phyloP scores from a whole-genome alignment of 2,888 invertebrate species.

The Helleia helle region DNA sequence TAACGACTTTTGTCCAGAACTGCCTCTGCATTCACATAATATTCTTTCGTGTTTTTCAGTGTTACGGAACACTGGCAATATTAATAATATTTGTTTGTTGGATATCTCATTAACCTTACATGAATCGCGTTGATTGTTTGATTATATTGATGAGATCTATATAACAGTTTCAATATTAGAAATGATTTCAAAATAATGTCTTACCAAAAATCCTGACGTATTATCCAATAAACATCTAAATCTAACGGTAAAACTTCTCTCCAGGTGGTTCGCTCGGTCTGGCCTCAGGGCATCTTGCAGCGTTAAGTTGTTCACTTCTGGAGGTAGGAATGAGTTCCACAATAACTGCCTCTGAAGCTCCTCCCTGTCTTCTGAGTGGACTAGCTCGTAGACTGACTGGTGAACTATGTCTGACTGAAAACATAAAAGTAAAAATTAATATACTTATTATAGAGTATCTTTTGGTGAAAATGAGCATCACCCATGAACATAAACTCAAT shows the following conservation, averaged over 20 bases:
- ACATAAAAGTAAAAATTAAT: not conserved
- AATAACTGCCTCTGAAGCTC: slow-evolving; percentile 95
- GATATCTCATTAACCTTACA: too few relatives aligned
- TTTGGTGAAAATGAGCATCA: too few relatives aligned
- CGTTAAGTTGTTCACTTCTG: slow-evolving; percentile 80
- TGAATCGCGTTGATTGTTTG: too few relatives aligned
- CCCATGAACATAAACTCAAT: too few relatives aligned
- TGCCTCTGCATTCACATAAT: too few relatives aligned
- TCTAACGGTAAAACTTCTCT: slow-evolving; percentile 97
- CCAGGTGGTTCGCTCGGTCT: slow-evolving; percentile 91
- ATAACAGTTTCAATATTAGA: too few relatives aligned
- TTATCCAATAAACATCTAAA: slow-evolving; percentile 99
- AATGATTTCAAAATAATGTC: too few relatives aligned
- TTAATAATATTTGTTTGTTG: too few relatives aligned
- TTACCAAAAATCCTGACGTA: slow-evolving; percentile 98
- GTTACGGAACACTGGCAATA: too few relatives aligned
- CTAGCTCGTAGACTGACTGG: slow-evolving; percentile 98
- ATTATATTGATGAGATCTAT: too few relatives aligned
- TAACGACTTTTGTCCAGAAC: not conserved
- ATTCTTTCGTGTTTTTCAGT: too few relatives aligned
- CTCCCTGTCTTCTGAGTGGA: slow-evolving; percentile 98
- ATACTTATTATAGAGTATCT: too few relatives aligned
- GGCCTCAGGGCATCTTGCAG: slow-evolving; percentile 92
- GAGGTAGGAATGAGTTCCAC: slow-evolving; percentile 94
- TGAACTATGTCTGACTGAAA: slow-evolving; percentile 99